Evolutionary conservation across 2,797 vertebrate species (phyloP), one percentile per base, ranked within the genome.

Genomic region (Lagodon rhomboides): DNA sequence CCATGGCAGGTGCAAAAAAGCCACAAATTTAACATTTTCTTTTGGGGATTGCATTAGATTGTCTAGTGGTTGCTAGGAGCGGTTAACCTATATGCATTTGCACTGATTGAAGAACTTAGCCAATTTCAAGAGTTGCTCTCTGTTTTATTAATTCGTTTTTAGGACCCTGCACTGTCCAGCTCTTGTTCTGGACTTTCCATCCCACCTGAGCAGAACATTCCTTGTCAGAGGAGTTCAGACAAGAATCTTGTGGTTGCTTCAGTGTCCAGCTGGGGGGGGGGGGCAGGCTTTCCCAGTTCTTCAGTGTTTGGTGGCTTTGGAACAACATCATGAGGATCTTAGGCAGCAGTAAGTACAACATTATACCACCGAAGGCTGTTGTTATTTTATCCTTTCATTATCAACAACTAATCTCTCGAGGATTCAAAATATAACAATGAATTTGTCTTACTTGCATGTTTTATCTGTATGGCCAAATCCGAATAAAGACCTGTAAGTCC

Each of bases 401-500:
- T 70, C 34, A 73, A 69, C 20, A 63, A 54, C 17, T 80, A 62
- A 56, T 18, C 43, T 38, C 50, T 13, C 13, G 16, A 43, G 43
- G 27, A 59, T 23, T 56, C 34, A 22, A 49, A 43, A 77, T 50
- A 27, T 18, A 53, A 68, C 51, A 68, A 22, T 67, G 3, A 13
- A 41, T 41, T 22, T 22, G 38, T 62, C 50, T 30, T 50, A 49
- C 15, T 47, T 44, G 47, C 41, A 38, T 7, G n/a, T 61, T n/a
- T 22, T 44, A 54, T 41, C 4, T 73, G n/a, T 55, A 16, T 56
- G 61, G 65, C 12, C n/a, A 44, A 30, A 80, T 58, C 46, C 3
- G 22, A 10, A 62, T 50, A 55, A 64, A 63, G n/a, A 30, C 20
- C 53, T 68, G 23, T 64, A 68, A 65, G 30, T 69, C 50, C 20